These are phyloP conservation scores for Cepaea hortensis DNA, from an alignment of 2,888 invertebrate species.

Conservation along the genomic window DNA sequence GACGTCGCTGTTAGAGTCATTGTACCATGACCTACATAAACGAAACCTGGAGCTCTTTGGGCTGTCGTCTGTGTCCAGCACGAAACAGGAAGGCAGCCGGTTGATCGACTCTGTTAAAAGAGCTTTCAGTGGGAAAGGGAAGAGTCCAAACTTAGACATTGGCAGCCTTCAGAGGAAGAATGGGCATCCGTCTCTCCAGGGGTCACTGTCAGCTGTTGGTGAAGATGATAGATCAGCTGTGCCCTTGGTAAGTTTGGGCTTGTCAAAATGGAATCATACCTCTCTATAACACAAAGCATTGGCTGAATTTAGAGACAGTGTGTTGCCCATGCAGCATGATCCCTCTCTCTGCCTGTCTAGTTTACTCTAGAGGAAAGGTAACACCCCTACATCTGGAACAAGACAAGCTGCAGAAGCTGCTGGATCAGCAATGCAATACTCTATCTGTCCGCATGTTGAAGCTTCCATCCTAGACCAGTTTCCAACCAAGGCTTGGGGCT, in stretches of 20 bases:
- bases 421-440: no score
- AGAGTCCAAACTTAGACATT: constrained; percentile 57
- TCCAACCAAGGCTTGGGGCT: no score
- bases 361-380: no score
- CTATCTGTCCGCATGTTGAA: no score
- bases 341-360: no score
- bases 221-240: constrained; percentile 62
- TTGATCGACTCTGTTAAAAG: constrained; percentile 71
- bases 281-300: no score
- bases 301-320: no score
- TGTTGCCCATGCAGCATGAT: no score
- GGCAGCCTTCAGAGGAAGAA: constrained; percentile 53
- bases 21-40: constrained; percentile 91
- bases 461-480: no score
- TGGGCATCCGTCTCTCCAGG: constrained; percentile 60
- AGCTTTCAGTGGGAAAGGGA: constrained; percentile 69
- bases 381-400: no score
- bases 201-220: constrained; percentile 64
- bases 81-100: constrained; percentile 51
- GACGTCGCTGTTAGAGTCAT: constrained; percentile 89
- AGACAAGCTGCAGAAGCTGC: no score
- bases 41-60: constrained; percentile 93
- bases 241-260: constrained; percentile 46
- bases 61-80: constrained; percentile 42
- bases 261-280: no score